Percentiles rank a stretch among this genome's conserved stretches.
Evolutionary conservation across 2,888 invertebrate genomes (phyloP).

Genomic region (Omphaloscelis lunosa): DNA sequence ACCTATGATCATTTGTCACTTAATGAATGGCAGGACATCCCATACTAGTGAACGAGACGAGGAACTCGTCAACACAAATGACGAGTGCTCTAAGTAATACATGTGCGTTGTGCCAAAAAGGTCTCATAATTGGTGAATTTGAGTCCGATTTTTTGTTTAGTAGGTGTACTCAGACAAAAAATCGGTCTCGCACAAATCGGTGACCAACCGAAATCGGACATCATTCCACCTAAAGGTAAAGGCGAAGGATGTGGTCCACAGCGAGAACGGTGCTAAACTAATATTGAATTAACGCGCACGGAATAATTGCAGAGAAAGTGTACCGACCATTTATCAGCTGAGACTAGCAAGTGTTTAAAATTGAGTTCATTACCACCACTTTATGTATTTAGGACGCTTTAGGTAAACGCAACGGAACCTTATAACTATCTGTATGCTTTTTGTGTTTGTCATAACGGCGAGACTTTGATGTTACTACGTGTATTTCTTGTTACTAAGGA

Average conservation of each 20-base stretch:
- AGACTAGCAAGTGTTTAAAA: constrained; percentile 66
- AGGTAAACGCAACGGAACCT: constrained; percentile 57
- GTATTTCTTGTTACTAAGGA: constrained; percentile 3
- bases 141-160: too few relatives aligned
- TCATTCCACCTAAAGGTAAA: constrained; percentile 65
- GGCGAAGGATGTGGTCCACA: constrained; percentile 83
- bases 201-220: background rate
- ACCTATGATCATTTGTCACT: too few relatives aligned
- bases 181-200: background rate
- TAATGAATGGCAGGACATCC: too few relatives aligned
- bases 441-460: constrained; percentile 50
- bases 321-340: constrained; percentile 66
- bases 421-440: constrained; percentile 63
- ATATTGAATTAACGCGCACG: constrained; percentile 88
- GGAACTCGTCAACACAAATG: too few relatives aligned
- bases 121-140: too few relatives aligned
- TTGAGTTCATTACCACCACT: constrained; percentile 66
- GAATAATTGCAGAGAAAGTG: constrained; percentile 88
- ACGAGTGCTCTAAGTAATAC: too few relatives aligned
- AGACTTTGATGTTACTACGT: constrained; percentile 36
- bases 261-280: constrained; percentile 83
- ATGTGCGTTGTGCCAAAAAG: too few relatives aligned
- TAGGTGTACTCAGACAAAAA: background rate
- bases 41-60: too few relatives aligned
- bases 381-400: constrained; percentile 68